phyloP scores from a whole-genome alignment of 2,888 invertebrate species.

The Hetaerina titia region DNA sequence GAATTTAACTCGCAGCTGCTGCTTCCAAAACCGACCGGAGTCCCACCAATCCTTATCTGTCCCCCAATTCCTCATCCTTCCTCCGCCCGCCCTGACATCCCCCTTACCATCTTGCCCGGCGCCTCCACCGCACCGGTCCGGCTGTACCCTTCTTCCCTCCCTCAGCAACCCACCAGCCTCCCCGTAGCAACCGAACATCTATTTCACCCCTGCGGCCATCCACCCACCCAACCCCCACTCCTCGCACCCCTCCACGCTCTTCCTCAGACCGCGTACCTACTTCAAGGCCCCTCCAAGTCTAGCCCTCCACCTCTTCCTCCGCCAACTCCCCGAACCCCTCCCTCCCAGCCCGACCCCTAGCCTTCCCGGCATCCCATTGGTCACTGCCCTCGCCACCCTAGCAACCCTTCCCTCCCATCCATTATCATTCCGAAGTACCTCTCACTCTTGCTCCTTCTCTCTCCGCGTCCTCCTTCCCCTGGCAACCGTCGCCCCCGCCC shows the following conservation, averaged over 20 bases:
- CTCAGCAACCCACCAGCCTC: background rate
- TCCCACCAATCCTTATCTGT: slow-evolving; percentile 10
- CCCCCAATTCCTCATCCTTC: slow-evolving; percentile 10
- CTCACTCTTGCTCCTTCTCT: background rate
- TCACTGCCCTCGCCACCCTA: slow-evolving; percentile 49
- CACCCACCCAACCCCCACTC: background rate
- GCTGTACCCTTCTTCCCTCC: background rate
- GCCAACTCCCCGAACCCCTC: background rate
- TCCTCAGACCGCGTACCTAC: background rate
- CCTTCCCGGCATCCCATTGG: slow-evolving; percentile 49
- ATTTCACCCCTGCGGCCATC: background rate
- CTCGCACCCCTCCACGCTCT: background rate
- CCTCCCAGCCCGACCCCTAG: background rate
- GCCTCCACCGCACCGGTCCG: background rate
- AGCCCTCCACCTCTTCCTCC: background rate
- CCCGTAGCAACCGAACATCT: background rate
- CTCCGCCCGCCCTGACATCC: background rate
- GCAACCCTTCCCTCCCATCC: slow-evolving; percentile 56
- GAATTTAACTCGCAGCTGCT: slow-evolving; percentile 35
- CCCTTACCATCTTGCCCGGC: slow-evolving; percentile 41
- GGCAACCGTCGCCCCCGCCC: background rate
- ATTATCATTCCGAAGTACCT: slow-evolving; percentile 40
- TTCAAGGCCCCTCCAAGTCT: background rate
- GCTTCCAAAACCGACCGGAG: background rate
- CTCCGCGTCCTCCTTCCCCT: background rate